These are phyloP conservation scores for Rana temporaria DNA, from an alignment of 2,113 vertebrate genomes.

Conservation along the genomic window DNA sequence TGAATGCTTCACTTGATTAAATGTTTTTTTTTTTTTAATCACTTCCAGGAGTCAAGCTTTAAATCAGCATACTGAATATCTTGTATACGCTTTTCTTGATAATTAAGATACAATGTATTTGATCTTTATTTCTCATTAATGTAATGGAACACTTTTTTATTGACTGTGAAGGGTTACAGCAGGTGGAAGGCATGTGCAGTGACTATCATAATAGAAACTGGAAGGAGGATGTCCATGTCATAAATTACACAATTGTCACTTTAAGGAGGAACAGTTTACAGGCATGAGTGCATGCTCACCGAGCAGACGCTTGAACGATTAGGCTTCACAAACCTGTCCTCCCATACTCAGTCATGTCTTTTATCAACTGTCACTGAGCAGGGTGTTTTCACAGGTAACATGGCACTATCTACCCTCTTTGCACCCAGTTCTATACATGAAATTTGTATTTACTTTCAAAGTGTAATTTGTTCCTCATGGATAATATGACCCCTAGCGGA, in stretches of 20 bases:
- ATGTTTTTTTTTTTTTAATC: too few relatives aligned
- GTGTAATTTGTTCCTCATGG: conserved; percentile 99
- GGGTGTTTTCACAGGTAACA: conserved; percentile 77
- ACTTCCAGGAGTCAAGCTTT: too few relatives aligned
- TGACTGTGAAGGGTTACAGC: conserved; percentile 64
- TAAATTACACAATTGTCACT: conserved; percentile 78
- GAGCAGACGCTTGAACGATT: conserved; percentile 79
- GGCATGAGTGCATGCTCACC: conserved; percentile 76
- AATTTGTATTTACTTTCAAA: conserved; percentile 99
- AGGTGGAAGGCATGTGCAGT: conserved; percentile 65
- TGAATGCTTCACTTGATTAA: too few relatives aligned
- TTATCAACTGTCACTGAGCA: conserved; percentile 86
- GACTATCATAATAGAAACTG: conserved; percentile 72
- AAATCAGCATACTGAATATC: too few relatives aligned
- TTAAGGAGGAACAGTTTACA: conserved; percentile 77
- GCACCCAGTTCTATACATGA: conserved; percentile 89
- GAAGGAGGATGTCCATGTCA: conserved; percentile 71
- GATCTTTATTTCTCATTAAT: not conserved
- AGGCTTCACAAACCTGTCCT: conserved; percentile 78
- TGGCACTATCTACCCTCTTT: conserved; percentile 71
- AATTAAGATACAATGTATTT: too few relatives aligned
- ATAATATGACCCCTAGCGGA: conserved; percentile 99
- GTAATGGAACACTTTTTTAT: conserved; percentile 55
- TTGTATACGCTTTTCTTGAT: too few relatives aligned
- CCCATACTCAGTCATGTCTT: conserved; percentile 85